These are phyloP conservation scores for Riptortus pedestris DNA, from an alignment of 1,140 invertebrate species.

Conservation along the genomic window DNA sequence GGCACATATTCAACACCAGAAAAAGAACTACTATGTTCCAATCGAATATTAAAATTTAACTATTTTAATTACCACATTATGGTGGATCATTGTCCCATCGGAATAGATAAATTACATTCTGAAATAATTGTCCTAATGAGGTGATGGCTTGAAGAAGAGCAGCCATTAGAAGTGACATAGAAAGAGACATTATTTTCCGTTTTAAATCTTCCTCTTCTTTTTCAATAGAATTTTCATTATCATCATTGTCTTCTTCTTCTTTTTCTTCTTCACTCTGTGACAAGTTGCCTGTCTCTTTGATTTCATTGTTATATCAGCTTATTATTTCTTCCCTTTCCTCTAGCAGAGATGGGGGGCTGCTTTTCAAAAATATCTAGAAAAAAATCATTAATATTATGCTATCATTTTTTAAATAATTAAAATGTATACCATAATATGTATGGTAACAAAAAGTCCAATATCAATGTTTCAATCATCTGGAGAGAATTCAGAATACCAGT, in stretches of 20 bases:
- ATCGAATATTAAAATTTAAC: too few species aligned
- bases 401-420: neutral
- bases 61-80: too few species aligned
- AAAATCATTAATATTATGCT: neutral
- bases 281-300: too few species aligned
- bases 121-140: constrained; percentile 23
- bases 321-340: constrained; percentile 5
- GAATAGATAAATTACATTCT: constrained; percentile 25
- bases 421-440: too few species aligned
- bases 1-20: too few species aligned
- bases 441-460: too few species aligned
- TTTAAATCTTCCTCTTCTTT: constrained; percentile 32
- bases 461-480: too few species aligned
- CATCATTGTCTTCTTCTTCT: neutral
- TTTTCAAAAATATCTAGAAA: constrained; percentile 7
- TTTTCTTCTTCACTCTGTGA: neutral
- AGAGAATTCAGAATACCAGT: too few species aligned
- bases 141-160: constrained; percentile 30
- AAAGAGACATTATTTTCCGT: constrained; percentile 40
- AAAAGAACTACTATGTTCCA: too few species aligned
- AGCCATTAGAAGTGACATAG: constrained; percentile 40
- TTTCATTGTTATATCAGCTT: constrained; percentile 2
- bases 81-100: constrained; percentile 27
- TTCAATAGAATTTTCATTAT: neutral
- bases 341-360: neutral